phyloP scores from a whole-genome alignment of 2,888 invertebrate species.

The Temnothorax ravouxi region DNA sequence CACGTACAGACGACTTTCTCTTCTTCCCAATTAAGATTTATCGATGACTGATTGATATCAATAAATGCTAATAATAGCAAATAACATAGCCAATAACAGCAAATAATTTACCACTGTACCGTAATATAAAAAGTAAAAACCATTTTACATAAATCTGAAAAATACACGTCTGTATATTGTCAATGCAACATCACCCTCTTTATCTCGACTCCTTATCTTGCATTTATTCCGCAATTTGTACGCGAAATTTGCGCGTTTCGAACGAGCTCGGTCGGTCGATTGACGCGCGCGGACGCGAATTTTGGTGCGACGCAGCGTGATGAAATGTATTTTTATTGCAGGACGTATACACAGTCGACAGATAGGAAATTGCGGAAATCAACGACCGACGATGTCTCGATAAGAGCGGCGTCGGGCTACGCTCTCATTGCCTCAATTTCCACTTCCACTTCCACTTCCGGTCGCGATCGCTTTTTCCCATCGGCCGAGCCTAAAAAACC shows the following conservation, averaged over 20 bases:
- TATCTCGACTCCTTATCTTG: neutral
- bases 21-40: neutral
- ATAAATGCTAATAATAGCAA: neutral
- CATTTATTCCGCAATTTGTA: neutral
- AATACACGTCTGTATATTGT: neutral
- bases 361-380: slow-evolving; percentile 83
- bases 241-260: neutral
- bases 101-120: neutral
- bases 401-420: slow-evolving; percentile 83
- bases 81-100: too few species aligned
- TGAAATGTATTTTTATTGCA: slow-evolving; percentile 74
- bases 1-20: neutral
- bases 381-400: slow-evolving; percentile 84
- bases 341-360: slow-evolving; percentile 61
- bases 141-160: neutral
- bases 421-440: slow-evolving; percentile 85
- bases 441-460: slow-evolving; percentile 84
- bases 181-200: neutral
- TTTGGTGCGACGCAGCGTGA: slow-evolving; percentile 48
- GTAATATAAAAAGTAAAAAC: neutral
- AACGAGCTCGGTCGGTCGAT: slow-evolving; percentile 31
- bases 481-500: slow-evolving; percentile 80
- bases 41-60: neutral
- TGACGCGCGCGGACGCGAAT: slow-evolving; percentile 31
- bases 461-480: slow-evolving; percentile 82